Conservation (phyloP, 2,113 vertebrate species). For the Nipponia nippon region DNA sequence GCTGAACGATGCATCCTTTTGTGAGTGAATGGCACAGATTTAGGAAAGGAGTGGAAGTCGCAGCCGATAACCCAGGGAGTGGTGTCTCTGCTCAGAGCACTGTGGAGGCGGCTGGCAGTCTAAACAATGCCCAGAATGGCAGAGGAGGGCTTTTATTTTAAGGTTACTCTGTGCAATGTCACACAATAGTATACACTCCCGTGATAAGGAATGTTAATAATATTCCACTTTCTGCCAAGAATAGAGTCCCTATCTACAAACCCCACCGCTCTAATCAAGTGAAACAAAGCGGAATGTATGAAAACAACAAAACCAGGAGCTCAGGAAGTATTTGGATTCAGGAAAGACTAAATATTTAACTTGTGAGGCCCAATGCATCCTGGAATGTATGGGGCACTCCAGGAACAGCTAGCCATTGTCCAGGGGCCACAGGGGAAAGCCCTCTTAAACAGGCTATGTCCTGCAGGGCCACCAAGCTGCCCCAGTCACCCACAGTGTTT, state of each 20-base stretch:
- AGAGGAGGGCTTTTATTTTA: conserved; percentile 38
- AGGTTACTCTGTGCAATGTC: conserved; percentile 6
- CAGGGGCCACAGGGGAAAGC: neutral
- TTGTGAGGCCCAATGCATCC: conserved; percentile 36
- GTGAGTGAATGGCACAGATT: neutral
- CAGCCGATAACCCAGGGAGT: rapidly evolving
- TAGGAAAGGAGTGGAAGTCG: neutral
- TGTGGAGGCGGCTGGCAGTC: neutral
- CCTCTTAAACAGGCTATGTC: neutral
- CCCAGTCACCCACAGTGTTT: neutral
- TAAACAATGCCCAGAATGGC: neutral
- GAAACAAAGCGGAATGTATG: neutral
- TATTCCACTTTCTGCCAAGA: conserved; percentile 45
- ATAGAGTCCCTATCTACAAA: conserved; percentile 44
- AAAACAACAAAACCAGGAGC: conserved; percentile 43
- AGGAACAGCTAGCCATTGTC: neutral
- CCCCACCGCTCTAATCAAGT: neutral
- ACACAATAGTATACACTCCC: neutral
- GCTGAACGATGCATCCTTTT: rapidly evolving
- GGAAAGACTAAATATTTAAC: conserved; percentile 62
- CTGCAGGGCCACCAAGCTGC: neutral
- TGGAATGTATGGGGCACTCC: conserved; percentile 34
- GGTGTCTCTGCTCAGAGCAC: neutral
- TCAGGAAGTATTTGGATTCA: conserved; percentile 15
- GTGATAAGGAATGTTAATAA: conserved; percentile 40